Evolutionary conservation across 2,797 vertebrate species (phyloP), one percentile per base, ranked within the genome.

Genomic region (Pangasius macronema): DNA sequence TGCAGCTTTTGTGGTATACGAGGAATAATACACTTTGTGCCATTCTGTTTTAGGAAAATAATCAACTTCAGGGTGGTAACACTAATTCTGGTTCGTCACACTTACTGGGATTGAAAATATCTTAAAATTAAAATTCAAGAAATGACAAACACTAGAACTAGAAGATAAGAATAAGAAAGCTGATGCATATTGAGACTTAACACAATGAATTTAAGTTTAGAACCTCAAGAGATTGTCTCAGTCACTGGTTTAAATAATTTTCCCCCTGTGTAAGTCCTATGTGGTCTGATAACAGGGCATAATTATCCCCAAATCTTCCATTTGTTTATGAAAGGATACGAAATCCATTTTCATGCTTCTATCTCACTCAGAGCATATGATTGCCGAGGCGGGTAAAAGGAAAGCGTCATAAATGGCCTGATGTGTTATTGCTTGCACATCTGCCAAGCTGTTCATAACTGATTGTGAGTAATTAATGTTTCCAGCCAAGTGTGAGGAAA

Each of bases 401-500:
- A 61, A 81, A 81, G 36, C 36, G 6, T 42, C 67, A n/a, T 57
- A 73, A 59, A 76, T 13, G 20, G 27, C 27, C 36, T 53, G 84
- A 77, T 85, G 73, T 49, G 61, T 77, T 67, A 36, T 53, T 77
- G 33, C 59, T 51, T 6, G 3, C 57, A 85, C 57, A 77, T 85
- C 84, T 77, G 73, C 42, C 57, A 22, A 63, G 59, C 59, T 77
- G 51, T 59, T 75, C 8, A 3, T 36, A 85, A 33, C 59, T 22
- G 59, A 77, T 70, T 77, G 72, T 51, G 84, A 77, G 57, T 51
- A 63, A 77, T 77, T 16, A 63, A 49, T 85, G n/a, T 77, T 63
- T 61, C 42, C 84, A 85, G 59, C 72, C 73, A 77, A 77, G 84
- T 65, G 42, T 85, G 73, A 77, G 59, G 73, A 79, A 77, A 79